Base-by-base conservation (phyloP, 2,888 invertebrate genomes). In the Neoaliturus tenellus region DNA sequence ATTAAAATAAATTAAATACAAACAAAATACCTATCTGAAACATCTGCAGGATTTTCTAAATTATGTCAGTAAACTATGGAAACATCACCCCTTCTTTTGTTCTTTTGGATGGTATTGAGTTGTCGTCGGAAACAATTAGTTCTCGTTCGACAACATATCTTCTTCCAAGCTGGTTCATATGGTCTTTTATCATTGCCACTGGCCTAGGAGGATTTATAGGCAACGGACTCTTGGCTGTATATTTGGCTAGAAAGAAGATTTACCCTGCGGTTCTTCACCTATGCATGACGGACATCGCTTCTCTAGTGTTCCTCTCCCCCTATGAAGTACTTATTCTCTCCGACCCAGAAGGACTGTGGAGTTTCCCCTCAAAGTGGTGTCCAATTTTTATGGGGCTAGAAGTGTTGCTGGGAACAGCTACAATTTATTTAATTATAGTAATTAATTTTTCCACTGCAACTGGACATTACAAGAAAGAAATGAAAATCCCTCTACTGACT, bases 391-490 rank as follows among this genome's bases (percentile, higher is more conserved):
- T 92, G 86, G 94, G 93, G 48, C 88, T 92, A 23, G 93, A 92
- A 89, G 91, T 93, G 48, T 91, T 94, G 73, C 90, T 92, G 1
- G 92, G 93, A 75, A 92, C 93, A 1, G 91, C 93, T n/a, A 91
- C 92, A 1, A 89, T 93, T 17, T 94, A 93, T 89, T 90, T 93
- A 85, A 90, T 93, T 41, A 90, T 92, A 80, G 92, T 92, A 23
- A 89, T 93, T 82, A 93, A 93, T 83, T 91, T 94, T 93, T 33
- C 89, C 91, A 41, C 80, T 10, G 41, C 78, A n/a, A 48, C 83
- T 10, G 83, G 67, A 28, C 67, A 69, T 31, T 25, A 67, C 48
- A 71, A 48, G 33, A 80, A 28, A 10, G 44, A 48, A n/a, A 41
- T 83, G n/a, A 83, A 41, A 48, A 91, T 92, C 73, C 94, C 94